Conservation (phyloP, 2,888 invertebrate genomes). For the Ophioninae sp. region DNA sequence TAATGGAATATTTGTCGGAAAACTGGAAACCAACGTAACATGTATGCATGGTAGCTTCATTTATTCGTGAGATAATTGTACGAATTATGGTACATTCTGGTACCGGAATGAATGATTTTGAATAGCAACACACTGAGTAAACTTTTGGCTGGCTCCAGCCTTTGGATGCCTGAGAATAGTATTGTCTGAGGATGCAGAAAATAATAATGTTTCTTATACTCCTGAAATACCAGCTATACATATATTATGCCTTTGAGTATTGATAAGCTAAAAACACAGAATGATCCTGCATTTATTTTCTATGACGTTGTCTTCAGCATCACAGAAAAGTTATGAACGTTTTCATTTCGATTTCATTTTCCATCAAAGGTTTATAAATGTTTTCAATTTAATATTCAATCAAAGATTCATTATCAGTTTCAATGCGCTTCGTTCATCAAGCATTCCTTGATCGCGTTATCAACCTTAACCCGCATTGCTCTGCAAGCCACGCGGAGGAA, state of each 20-base stretch:
- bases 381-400: too few relatives aligned
- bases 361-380: not conserved
- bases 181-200: not conserved
- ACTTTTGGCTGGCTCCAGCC: not conserved
- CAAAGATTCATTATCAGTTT: too few relatives aligned
- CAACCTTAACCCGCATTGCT: not conserved
- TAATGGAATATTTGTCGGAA: constrained; percentile 29
- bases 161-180: not conserved
- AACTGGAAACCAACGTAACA: not conserved
- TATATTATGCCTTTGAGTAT: not conserved
- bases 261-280: not conserved
- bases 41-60: not conserved
- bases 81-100: not conserved
- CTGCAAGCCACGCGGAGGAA: not conserved
- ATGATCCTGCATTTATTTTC: not conserved
- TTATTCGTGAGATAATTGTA: constrained; percentile 6
- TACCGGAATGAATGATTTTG: not conserved
- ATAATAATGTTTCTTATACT: not conserved
- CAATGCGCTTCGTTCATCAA: not conserved
- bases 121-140: not conserved
- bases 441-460: not conserved
- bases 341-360: too few relatives aligned
- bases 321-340: not conserved
- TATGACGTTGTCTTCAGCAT: not conserved
- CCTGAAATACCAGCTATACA: not conserved